These are phyloP conservation scores for Heliconius hortense DNA, from an alignment of 2,888 invertebrate species.

Conservation along the genomic window DNA sequence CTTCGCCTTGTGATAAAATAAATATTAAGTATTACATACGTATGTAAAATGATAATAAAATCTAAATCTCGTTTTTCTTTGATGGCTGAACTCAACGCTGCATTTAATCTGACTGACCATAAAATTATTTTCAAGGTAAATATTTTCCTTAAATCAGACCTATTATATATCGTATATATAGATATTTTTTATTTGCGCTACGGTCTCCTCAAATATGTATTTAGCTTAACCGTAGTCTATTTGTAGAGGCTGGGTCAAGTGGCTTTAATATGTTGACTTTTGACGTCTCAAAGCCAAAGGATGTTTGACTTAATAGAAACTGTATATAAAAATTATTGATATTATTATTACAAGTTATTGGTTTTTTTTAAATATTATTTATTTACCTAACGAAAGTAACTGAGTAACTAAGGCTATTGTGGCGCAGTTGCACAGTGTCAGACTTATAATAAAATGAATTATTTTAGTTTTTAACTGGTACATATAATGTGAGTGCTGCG, in stretches of 20 bases:
- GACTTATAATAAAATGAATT: too few relatives aligned
- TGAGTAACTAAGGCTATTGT: too few relatives aligned
- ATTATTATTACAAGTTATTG: neutral
- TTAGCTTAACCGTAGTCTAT: neutral
- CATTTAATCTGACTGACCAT: neutral
- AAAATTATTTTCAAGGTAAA: neutral
- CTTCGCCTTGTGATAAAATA: too few relatives aligned
- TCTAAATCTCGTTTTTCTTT: neutral
- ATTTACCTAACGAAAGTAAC: neutral
- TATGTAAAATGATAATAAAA: too few relatives aligned
- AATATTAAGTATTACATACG: too few relatives aligned
- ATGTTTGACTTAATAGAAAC: slow-evolving; percentile 1
- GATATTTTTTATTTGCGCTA: neutral
- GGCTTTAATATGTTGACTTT: slow-evolving; percentile 1
- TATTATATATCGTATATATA: neutral
- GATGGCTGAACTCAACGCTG: neutral
- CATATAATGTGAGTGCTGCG: too few relatives aligned
- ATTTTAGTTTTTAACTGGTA: too few relatives aligned
- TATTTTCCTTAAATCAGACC: neutral
- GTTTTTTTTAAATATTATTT: neutral
- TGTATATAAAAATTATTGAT: neutral
- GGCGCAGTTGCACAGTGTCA: too few relatives aligned
- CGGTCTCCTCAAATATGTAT: neutral
- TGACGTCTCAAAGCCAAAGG: neutral
- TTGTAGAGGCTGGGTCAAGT: neutral